Evolutionary conservation across 2,888 invertebrate genomes (phyloP), one percentile per base, ranked within the genome.

Genomic region (Volucella bombylans): DNA sequence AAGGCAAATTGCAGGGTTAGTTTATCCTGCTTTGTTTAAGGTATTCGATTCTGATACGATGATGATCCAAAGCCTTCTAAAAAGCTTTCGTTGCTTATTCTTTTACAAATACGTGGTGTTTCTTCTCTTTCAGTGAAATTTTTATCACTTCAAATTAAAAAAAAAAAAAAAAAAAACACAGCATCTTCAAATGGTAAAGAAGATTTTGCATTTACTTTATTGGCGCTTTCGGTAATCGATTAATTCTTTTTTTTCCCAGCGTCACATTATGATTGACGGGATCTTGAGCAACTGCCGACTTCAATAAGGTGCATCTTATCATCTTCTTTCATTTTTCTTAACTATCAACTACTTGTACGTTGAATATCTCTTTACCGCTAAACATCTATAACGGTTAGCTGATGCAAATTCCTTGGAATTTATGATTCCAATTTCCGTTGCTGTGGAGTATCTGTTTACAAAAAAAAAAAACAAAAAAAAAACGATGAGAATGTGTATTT

Each of bases 371-470:
- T 23, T 38, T 31, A 9, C n/a, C 23, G 18, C 14, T 72, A 43
- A 45, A 47, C 43, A 4, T n/a, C 47, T 65, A 67, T 67, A 67
- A 57, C 65, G 43, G 57, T 50, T 38, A 15, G 65, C 45, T 74
- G 65, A 74, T 74, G 65, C 74, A 50, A 65, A 74, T 65, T 74
- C 65, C 50, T 38, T 41, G 67, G 74, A 74, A 74, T 67, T 65
- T 74, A 67, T 74, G 57, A 67, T 59, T 67, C 55, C 59, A 50
- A 74, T 74, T 67, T 74, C 74, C 74, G 65, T 59, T 74, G 74
- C 74, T 39, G 59, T 59, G 57, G 59, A 74, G 59, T 74, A 74
- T 74, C 65, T 74, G 65, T 67, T 65, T 74, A 67, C 65, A 71
- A 18, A 50, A 31, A 74, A 23, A 8, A 23, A 8, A 43, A 72